Base-by-base conservation (phyloP, 2,797 vertebrate species). In the Rhinoraja longicauda region DNA sequence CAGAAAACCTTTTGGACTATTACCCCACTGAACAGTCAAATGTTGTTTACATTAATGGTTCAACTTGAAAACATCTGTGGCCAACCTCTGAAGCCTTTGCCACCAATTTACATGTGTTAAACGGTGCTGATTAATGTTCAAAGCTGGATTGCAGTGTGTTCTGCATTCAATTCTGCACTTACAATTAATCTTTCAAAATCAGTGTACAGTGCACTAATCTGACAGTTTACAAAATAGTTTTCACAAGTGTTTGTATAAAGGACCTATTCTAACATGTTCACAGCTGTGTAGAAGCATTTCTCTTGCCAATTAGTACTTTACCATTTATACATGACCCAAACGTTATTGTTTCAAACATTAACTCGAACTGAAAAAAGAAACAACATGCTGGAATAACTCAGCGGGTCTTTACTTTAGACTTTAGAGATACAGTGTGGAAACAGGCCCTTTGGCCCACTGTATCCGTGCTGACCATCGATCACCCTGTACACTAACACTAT, bases 101-200 rank as follows among this genome's bases (percentile, higher is more conserved):
- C 67, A 29, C 6, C 70, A 15, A 21, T 39, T 45, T 53, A 67
- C 19, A 6, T 4, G 21, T 73, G 12, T 6, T 73, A 36, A 36
- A 26, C n/a, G 36, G 70, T 73, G 24, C 39, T n/a, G 64, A 39
- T 72, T 39, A n/a, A 72, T 36, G 67, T 36, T 91, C 67, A 91
- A 73, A 53, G 67, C 19, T 45, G 64, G 88, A 19, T 67, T 36
- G 36, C 36, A 32, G n/a, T 88, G 62, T 12, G 36, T 88, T 36
- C 32, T 19, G 7, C 21, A 24, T 88, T 88, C 62, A 67, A 67
- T 57, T 32, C 0, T 67, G n/a, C 17, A 62, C 84, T 62, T 36
- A 88, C 88, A 88, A 36, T 67, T 64, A 36, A 88, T 15, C 17
- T 88, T 67, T 88, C 59, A 88, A 67, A 67, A 62, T 17, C 84